Evolutionary conservation across 2,113 vertebrate genomes (phyloP), one percentile per base, ranked within the genome.

Genomic region (Leptobrachium leishanense): DNA sequence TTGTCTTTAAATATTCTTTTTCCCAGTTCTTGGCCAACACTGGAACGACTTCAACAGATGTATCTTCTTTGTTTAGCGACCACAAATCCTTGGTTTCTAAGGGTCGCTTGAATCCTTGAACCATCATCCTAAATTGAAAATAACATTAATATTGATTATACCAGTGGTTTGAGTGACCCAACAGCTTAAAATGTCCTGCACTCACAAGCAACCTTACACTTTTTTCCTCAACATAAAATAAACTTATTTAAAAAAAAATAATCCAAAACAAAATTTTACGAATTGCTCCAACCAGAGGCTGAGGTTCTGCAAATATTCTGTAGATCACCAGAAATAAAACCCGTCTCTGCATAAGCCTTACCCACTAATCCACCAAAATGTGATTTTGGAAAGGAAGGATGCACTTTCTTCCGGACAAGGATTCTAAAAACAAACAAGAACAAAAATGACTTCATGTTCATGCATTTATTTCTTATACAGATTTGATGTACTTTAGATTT

Each of bases 351-450:
- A 31, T 31, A 31, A 5, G 13, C 76, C 94, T 94, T 87, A 99
- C 98, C 94, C 89, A 68, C 91, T 96, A 86, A 98, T 96, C 97
- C 97, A 99, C 96, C 97, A 99, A 90, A 99, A 99, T 0, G 92
- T 95, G 77, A 98, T 94, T 85, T 86, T 94, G 74, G 98, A 99
- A 15, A 99, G 94, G 84, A 99, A 99, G 4, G 95, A 95, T 3
- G 95, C 95, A 77, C 94, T 88, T 0, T 84, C 89, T 46, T 99
- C 97, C 3, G 98, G 98, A 82, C 97, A 98, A 0, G 94, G 95
- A 82, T 98, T 98, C 98, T 99, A 79, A n/a, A 13, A 40, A 63
- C 9, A 59, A 59, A 2, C 1, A 15, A 59, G 13, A 3, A 15
- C 10, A 15, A 59, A 59, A 59, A 59, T 50, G 46, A 50, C 8